Conservation (phyloP, 2,888 invertebrate species). For the Metalampra italica region DNA sequence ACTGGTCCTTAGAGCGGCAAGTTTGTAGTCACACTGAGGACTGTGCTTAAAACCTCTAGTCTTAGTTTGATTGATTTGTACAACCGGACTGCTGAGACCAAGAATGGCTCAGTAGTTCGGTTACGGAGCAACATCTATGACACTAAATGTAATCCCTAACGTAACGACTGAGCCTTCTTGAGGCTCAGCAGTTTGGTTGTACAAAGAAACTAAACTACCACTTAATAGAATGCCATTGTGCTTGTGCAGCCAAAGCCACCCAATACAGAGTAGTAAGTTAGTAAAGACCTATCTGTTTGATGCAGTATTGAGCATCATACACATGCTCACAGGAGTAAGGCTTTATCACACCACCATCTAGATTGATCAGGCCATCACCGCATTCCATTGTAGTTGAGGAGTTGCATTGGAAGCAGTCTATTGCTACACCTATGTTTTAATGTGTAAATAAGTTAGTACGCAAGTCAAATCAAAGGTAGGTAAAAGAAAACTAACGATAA, state of each 20-base stretch:
- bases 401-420: constrained; percentile 89
- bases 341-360: constrained; percentile 73
- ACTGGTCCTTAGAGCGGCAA: too few species aligned
- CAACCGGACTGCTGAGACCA: too few species aligned
- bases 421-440: constrained; percentile 53
- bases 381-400: constrained; percentile 83
- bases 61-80: too few species aligned
- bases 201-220: too few species aligned
- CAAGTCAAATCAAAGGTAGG: not conserved
- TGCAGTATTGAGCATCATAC: constrained; percentile 89
- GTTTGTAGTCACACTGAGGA: too few species aligned
- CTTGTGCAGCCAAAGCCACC: not conserved
- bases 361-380: constrained; percentile 81
- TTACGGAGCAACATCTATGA: too few species aligned
- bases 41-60: too few species aligned
- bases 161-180: too few species aligned
- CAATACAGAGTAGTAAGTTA: not conserved
- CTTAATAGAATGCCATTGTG: too few species aligned
- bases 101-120: too few species aligned
- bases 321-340: constrained; percentile 84
- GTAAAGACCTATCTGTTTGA: constrained; percentile 84
- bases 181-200: too few species aligned
- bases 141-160: too few species aligned
- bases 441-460: constrained; percentile 10
- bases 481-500: not conserved